Conservation (phyloP, 2,797 vertebrate genomes). For the Myotis vivesi region DNA sequence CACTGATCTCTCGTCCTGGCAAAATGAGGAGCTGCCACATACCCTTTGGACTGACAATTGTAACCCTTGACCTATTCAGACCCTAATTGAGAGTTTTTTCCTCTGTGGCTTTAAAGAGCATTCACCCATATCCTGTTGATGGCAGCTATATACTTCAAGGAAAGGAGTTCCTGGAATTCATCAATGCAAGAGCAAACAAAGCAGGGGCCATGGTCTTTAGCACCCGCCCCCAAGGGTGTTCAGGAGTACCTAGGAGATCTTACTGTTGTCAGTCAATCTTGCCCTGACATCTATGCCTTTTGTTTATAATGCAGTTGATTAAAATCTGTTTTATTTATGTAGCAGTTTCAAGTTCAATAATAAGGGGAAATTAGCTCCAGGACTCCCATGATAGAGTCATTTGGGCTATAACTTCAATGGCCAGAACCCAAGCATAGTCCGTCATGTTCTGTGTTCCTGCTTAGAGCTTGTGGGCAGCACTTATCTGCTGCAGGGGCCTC, state of each 20-base stretch:
- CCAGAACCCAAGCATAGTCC: neutral
- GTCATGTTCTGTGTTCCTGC: neutral
- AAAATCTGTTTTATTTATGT: conserved; percentile 74
- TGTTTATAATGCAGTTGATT: conserved; percentile 71
- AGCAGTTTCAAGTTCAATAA: conserved; percentile 71
- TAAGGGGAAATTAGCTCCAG: conserved; percentile 64
- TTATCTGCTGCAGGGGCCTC: neutral
- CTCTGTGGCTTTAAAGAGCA: conserved; percentile 17
- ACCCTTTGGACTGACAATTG: neutral
- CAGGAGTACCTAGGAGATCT: neutral
- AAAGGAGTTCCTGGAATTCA: conserved; percentile 73
- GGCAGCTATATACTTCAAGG: conserved; percentile 46
- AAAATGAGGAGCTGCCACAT: neutral
- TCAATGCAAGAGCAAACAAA: conserved; percentile 47
- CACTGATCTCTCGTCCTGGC: neutral
- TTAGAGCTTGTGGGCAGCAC: neutral
- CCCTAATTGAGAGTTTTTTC: neutral
- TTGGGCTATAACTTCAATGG: neutral
- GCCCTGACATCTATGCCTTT: conserved; percentile 70
- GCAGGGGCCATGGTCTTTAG: neutral
- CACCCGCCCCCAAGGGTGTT: neutral
- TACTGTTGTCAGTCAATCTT: conserved; percentile 67
- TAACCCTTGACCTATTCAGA: neutral
- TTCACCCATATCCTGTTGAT: conserved; percentile 61
- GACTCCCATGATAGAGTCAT: conserved; percentile 24